Conservation (phyloP, 2,113 vertebrate species). For the Eptesicus fuscus region DNA sequence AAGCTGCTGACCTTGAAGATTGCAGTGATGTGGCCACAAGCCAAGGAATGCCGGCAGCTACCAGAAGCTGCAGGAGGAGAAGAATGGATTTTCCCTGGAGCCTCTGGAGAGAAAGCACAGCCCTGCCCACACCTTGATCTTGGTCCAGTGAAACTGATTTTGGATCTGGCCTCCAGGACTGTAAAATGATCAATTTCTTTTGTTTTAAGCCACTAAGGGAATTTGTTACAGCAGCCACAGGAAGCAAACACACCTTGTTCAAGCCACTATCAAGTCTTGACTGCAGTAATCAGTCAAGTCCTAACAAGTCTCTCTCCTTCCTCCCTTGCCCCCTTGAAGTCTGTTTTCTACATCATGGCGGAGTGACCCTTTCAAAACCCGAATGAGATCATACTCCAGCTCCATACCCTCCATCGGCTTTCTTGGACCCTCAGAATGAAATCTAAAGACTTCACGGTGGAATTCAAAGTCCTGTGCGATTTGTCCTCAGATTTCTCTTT, state of each 20-base stretch:
- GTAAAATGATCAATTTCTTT: neutral
- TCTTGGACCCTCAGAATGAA: neutral
- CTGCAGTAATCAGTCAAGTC: neutral
- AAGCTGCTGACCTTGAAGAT: neutral
- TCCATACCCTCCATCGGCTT: neutral
- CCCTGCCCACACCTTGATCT: neutral
- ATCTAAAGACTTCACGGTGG: neutral
- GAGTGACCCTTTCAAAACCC: neutral
- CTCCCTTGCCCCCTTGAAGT: neutral
- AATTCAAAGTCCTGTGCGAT: neutral
- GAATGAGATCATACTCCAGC: neutral
- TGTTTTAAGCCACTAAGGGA: neutral
- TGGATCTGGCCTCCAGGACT: neutral
- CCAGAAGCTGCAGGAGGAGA: neutral
- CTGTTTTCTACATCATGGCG: neutral
- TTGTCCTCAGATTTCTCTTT: neutral
- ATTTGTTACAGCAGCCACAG: neutral
- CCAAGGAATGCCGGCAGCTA: neutral
- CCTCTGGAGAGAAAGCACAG: neutral
- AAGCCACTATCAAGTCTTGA: neutral
- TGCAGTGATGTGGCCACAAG: neutral
- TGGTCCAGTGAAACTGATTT: neutral
- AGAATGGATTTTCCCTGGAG: neutral
- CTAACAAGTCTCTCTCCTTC: neutral
- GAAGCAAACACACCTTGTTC: neutral